Evolutionary conservation across 2,797 vertebrate species (phyloP).

Genomic region (Megalops cyprinoides): DNA sequence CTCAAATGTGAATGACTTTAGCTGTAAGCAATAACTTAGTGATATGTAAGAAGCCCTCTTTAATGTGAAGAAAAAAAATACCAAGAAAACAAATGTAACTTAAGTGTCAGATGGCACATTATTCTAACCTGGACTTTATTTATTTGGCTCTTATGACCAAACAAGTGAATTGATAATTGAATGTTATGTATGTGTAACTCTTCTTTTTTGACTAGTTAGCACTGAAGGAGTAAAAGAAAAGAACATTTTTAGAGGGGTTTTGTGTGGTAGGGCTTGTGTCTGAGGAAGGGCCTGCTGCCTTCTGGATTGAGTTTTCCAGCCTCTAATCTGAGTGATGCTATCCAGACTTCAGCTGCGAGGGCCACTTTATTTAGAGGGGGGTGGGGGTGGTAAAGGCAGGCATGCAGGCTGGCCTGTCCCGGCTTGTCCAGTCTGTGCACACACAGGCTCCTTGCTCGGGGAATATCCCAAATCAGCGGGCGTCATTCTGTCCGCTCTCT

Average conservation of each 20-base stretch:
- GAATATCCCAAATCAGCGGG: slow-evolving; percentile 48
- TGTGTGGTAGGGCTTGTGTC: background rate
- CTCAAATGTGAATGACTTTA: no score
- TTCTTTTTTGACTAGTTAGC: background rate
- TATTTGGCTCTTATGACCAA: background rate
- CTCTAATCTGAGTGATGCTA: slow-evolving; percentile 33
- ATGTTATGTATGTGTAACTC: background rate
- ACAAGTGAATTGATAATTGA: background rate
- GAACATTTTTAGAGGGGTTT: background rate
- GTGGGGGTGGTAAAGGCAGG: slow-evolving; percentile 28
- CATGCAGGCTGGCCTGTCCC: slow-evolving; percentile 50
- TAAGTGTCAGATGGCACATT: no score
- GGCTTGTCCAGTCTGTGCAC: slow-evolving; percentile 47
- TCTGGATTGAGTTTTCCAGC: slow-evolving; percentile 19
- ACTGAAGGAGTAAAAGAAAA: background rate
- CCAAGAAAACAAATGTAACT: no score
- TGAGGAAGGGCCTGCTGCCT: background rate
- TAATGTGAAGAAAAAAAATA: no score
- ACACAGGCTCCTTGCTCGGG: slow-evolving; percentile 31
- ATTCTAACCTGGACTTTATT: no score
- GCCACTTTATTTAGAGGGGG: slow-evolving; percentile 33
- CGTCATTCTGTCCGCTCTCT: slow-evolving; percentile 37
- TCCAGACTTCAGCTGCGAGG: slow-evolving; percentile 29
- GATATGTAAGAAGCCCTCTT: no score
- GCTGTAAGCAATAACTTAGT: no score